Evolutionary conservation across 2,113 vertebrate genomes (phyloP).

Genomic region (Myodes glareolus): DNA sequence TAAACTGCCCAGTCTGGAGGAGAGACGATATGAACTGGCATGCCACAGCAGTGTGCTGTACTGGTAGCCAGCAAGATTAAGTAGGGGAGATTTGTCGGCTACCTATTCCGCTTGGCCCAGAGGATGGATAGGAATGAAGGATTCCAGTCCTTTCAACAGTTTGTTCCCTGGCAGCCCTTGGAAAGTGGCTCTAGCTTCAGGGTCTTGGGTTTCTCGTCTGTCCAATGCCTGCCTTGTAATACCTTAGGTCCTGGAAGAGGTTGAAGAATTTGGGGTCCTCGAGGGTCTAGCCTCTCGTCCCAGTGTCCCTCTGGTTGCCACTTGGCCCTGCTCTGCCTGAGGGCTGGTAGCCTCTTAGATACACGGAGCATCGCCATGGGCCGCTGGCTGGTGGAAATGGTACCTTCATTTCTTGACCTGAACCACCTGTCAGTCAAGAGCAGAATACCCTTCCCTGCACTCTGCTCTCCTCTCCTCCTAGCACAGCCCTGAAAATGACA

Average conservation of each 20-base stretch:
- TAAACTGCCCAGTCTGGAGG: neutral
- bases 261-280: neutral
- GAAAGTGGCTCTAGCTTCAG: neutral
- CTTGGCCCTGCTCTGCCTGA: neutral
- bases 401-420: neutral
- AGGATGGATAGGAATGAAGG: neutral
- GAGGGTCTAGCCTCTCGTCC: neutral
- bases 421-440: neutral
- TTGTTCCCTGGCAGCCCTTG: neutral
- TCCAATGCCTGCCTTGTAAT: neutral
- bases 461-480: neutral
- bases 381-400: fast-evolving
- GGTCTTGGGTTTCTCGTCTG: neutral
- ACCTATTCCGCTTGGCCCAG: neutral
- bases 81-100: neutral
- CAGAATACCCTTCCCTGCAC: neutral
- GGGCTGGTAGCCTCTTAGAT: neutral
- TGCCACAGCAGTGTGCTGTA: neutral
- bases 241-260: neutral
- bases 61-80: neutral
- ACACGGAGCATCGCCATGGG: neutral
- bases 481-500: neutral
- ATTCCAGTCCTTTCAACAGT: neutral
- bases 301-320: neutral
- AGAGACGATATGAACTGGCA: neutral